These are phyloP conservation scores for Hydrophis major DNA, from an alignment of 2,797 vertebrate genomes.

Conservation along the genomic window DNA sequence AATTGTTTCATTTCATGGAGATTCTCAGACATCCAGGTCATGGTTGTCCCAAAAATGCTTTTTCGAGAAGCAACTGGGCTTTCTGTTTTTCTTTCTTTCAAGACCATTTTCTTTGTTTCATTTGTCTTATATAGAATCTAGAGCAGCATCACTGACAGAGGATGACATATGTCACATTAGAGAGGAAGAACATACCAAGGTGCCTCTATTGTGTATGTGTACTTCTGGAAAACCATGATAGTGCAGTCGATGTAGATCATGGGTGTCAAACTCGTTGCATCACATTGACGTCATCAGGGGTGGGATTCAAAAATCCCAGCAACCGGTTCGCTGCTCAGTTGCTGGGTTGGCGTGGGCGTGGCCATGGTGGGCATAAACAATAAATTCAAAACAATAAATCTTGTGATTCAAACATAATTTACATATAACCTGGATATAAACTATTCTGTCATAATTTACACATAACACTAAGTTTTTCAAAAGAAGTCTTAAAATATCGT, in stretches of 20 bases:
- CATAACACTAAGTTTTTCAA: not conserved
- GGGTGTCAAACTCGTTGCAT: no score
- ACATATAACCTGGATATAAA: not conserved
- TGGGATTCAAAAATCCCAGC: no score
- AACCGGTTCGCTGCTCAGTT: no score
- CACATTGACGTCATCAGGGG: no score
- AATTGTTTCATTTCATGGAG: not conserved
- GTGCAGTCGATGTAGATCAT: not conserved
- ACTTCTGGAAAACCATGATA: not conserved
- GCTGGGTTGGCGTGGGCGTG: no score
- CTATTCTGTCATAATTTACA: not conserved
- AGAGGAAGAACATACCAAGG: not conserved
- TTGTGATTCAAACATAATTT: not conserved
- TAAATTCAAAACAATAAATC: not conserved
- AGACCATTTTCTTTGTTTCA: not conserved
- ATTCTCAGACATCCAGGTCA: no score
- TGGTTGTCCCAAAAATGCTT: no score
- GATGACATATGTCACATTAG: not conserved
- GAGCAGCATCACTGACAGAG: not conserved
- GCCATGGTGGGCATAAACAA: no score
- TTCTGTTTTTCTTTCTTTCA: no score
- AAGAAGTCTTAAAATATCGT: not conserved
- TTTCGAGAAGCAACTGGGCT: no score
- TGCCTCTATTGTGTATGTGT: not conserved
- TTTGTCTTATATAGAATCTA: not conserved